phyloP scores from a whole-genome alignment of 2,113 vertebrate species.

The Gopherus flavomarginatus region DNA sequence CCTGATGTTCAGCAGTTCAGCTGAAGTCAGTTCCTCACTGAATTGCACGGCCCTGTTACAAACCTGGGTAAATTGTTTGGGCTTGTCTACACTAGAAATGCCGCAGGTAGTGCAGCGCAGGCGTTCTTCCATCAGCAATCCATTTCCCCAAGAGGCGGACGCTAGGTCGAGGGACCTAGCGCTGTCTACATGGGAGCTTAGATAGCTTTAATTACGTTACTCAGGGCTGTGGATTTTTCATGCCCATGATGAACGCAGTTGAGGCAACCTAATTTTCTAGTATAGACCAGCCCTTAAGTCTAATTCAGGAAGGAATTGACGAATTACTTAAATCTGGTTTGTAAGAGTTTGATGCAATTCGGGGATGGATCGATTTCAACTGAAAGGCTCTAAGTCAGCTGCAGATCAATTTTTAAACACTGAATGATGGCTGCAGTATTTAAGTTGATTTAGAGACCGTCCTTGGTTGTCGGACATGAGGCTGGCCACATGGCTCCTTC shows the following conservation, averaged over 20 bases:
- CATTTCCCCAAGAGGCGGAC: too few relatives aligned
- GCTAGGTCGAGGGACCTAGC: too few relatives aligned
- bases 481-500: background rate
- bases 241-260: accelerated
- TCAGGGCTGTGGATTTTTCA: background rate
- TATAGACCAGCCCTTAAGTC: background rate
- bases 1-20: background rate
- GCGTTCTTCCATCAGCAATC: too few relatives aligned
- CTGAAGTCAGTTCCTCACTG: background rate
- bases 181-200: too few relatives aligned
- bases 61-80: background rate
- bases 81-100: background rate
- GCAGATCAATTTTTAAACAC: background rate
- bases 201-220: background rate
- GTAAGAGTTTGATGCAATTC: background rate
- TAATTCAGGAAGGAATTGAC: background rate
- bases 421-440: background rate
- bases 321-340: background rate
- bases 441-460: background rate
- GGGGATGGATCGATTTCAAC: background rate
- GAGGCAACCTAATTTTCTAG: background rate
- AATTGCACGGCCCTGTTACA: background rate
- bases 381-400: background rate
- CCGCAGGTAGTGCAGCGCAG: too few relatives aligned
- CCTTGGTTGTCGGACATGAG: too few relatives aligned